phyloP scores from a whole-genome alignment of 2,797 vertebrate species.

The Melanotaenia trifasciata region DNA sequence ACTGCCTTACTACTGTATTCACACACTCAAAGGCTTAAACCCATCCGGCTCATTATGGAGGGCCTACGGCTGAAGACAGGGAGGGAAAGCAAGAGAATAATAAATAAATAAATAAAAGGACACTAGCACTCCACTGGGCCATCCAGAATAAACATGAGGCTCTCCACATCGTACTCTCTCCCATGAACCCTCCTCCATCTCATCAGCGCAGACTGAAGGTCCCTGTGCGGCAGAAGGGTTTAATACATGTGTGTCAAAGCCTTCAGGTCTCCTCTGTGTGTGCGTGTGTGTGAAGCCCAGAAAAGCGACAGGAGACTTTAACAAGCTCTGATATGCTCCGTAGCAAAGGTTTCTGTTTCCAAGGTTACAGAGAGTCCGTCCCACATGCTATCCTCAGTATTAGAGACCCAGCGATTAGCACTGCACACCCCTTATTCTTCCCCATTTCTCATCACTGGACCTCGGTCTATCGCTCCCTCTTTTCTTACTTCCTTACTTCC shows the following conservation, averaged over 20 bases:
- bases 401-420: slow-evolving; percentile 83
- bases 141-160: slow-evolving; percentile 79
- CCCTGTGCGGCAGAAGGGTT: slow-evolving; percentile 68
- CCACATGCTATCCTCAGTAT: slow-evolving; percentile 84
- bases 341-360: slow-evolving; percentile 86
- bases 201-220: slow-evolving; percentile 64
- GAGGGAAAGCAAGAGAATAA: background rate
- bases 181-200: slow-evolving; percentile 56
- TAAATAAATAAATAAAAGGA: background rate
- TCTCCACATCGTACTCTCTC: slow-evolving; percentile 42
- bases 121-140: slow-evolving; percentile 46
- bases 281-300: slow-evolving; percentile 64
- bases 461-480: slow-evolving; percentile 29
- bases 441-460: slow-evolving; percentile 16
- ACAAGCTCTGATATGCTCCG: slow-evolving; percentile 83
- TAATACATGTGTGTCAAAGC: slow-evolving; percentile 75
- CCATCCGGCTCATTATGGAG: slow-evolving; percentile 31
- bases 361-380: slow-evolving; percentile 86
- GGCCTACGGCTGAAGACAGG: slow-evolving; percentile 32
- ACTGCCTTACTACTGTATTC: slow-evolving; percentile 23
- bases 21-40: slow-evolving; percentile 29
- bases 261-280: slow-evolving; percentile 66
- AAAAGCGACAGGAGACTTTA: slow-evolving; percentile 77
- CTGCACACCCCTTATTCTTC: slow-evolving; percentile 66
- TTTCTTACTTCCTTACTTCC: slow-evolving; percentile 41